Evolutionary conservation across 2,888 invertebrate genomes (phyloP).

Genomic region (Parnassius smintheus): DNA sequence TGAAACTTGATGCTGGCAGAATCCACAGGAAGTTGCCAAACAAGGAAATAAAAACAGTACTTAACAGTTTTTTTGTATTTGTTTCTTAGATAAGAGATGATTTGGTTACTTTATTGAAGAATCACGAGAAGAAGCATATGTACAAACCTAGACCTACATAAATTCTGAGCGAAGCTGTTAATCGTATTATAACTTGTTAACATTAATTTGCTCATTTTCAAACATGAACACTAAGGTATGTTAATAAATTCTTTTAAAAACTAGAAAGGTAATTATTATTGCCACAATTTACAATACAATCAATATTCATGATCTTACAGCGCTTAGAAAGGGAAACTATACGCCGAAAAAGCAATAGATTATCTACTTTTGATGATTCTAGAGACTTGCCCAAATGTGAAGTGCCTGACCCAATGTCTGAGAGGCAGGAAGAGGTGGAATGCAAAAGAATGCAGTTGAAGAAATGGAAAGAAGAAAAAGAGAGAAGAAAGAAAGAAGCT

Average conservation of each 20-base stretch:
- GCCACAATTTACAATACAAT: not conserved
- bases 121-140: constrained; percentile 59
- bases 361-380: constrained; percentile 56
- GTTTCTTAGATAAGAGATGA: constrained; percentile 59
- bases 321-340: constrained; percentile 52
- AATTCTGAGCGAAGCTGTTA: constrained; percentile 26
- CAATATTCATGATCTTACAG: constrained; percentile 39
- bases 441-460: constrained; percentile 58
- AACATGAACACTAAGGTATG: constrained; percentile 18
- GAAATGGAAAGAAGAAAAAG: constrained; percentile 70
- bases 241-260: constrained; percentile 7
- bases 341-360: constrained; percentile 52
- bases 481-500: constrained; percentile 56
- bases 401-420: constrained; percentile 40
- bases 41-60: too few species aligned
- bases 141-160: constrained; percentile 44
- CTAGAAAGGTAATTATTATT: not conserved
- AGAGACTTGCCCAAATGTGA: constrained; percentile 49
- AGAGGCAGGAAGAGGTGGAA: constrained; percentile 34
- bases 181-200: not conserved
- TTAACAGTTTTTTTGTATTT: constrained; percentile 12
- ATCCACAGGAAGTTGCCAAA: too few species aligned
- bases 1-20: too few species aligned
- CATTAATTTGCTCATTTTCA: constrained; percentile 17
- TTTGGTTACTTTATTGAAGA: constrained; percentile 53